phyloP scores from a whole-genome alignment of 2,113 vertebrate species.

The Ciconia stormi region DNA sequence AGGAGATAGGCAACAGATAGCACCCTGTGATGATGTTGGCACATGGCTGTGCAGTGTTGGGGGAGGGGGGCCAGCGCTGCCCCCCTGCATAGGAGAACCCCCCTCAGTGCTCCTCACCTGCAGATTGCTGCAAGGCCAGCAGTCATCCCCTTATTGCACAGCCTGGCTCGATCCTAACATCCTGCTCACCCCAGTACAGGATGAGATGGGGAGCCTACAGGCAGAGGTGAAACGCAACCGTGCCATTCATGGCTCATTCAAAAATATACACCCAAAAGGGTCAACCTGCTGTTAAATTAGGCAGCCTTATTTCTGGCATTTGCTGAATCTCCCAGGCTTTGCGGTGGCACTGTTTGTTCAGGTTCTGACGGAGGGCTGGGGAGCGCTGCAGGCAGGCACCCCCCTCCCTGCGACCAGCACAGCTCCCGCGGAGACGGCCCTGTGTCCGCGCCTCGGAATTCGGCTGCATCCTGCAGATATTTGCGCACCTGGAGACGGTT shows the following conservation, averaged over 20 bases:
- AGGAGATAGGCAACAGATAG: background rate
- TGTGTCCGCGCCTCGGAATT: background rate
- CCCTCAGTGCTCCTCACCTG: background rate
- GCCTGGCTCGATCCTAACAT: rapidly evolving
- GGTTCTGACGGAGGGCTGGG: background rate
- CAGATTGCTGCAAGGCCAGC: background rate
- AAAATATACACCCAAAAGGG: background rate
- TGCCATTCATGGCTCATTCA: background rate
- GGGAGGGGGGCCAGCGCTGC: background rate
- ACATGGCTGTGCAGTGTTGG: background rate
- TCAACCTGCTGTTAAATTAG: background rate
- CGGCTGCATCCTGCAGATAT: background rate
- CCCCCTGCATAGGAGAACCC: background rate
- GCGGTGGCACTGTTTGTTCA: background rate
- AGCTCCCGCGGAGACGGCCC: background rate
- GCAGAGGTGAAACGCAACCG: background rate
- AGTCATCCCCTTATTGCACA: background rate
- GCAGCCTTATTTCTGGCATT: background rate
- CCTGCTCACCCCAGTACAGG: background rate
- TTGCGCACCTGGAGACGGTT: background rate
- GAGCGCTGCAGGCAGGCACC: background rate
- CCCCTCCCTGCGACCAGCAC: rapidly evolving
- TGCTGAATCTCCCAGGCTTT: background rate
- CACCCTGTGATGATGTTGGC: background rate
- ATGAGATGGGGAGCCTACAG: background rate